A percentile compares a stretch with the other conserved stretches of the same genome.
phyloP scores from a whole-genome alignment of 1,140 invertebrate genomes.

The Fragariocoptes setiger region DNA sequence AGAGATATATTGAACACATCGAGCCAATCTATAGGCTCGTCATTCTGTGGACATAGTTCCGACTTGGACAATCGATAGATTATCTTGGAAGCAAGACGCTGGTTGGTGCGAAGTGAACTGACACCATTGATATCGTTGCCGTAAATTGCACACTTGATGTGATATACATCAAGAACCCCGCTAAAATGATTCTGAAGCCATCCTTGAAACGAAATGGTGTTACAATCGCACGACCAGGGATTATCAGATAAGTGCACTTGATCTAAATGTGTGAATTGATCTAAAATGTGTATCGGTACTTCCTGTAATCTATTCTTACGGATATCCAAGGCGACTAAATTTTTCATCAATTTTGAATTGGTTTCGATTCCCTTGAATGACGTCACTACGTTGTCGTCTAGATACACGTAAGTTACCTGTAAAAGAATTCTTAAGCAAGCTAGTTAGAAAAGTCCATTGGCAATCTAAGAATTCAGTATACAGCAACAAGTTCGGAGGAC shows the following conservation, averaged over 20 bases:
- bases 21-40: slow-evolving; percentile 6
- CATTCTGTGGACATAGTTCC: slow-evolving; percentile 9
- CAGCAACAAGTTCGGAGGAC: too few relatives aligned
- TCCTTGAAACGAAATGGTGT: slow-evolving; percentile 10
- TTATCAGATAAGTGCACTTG: slow-evolving; percentile 10
- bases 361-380: not conserved
- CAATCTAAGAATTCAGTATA: too few relatives aligned
- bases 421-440: too few relatives aligned
- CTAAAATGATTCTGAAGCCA: slow-evolving; percentile 10
- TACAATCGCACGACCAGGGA: slow-evolving; percentile 12
- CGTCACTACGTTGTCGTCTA: not conserved
- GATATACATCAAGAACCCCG: slow-evolving; percentile 7
- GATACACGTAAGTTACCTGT: not conserved
- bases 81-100: not conserved
- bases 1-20: slow-evolving; percentile 10
- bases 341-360: slow-evolving; percentile 5
- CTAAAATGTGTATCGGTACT: slow-evolving; percentile 10
- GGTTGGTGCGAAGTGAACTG: not conserved
- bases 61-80: slow-evolving; percentile 7
- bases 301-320: slow-evolving; percentile 9
- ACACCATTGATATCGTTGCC: not conserved
- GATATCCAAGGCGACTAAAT: slow-evolving; percentile 8
- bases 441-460: too few relatives aligned
- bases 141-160: slow-evolving; percentile 7
- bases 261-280: slow-evolving; percentile 8